Conservation (phyloP, 2,888 invertebrate species). For the Tortrix viridana region DNA sequence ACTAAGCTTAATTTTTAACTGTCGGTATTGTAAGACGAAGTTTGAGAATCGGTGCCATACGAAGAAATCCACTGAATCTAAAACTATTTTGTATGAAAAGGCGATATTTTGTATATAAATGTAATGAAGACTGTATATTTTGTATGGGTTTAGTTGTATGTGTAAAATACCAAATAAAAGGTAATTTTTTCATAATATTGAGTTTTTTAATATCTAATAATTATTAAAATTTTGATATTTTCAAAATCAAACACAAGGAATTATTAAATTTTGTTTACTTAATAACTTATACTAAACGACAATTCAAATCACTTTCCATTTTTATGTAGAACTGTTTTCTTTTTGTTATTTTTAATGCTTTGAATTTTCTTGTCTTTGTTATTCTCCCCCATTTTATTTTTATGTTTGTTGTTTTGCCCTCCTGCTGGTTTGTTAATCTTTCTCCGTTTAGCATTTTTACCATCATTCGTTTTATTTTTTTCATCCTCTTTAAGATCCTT, state of each 20-base stretch:
- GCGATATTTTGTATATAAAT: constrained; percentile 66
- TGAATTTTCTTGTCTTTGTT: constrained; percentile 43
- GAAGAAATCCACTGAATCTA: constrained; percentile 18
- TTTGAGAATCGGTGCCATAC: constrained; percentile 32
- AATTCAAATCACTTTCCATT: constrained; percentile 41
- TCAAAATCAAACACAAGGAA: background rate
- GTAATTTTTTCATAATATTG: constrained; percentile 38
- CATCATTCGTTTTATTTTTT: constrained; percentile 52
- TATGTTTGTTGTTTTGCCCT: constrained; percentile 40
- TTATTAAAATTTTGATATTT: background rate
- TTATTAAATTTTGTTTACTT: constrained; percentile 9
- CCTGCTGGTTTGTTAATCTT: constrained; percentile 51
- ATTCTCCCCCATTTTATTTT: constrained; percentile 36
- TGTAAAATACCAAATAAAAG: constrained; percentile 43
- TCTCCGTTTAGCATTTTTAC: constrained; percentile 63
- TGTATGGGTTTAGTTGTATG: constrained; percentile 58
- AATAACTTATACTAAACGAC: background rate
- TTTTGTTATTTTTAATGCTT: constrained; percentile 40
- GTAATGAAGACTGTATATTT: constrained; percentile 80
- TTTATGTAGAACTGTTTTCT: constrained; percentile 42
- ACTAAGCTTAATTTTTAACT: constrained; percentile 1
- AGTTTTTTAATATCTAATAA: constrained; percentile 2
- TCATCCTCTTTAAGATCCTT: constrained; percentile 46
- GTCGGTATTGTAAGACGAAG: constrained; percentile 1
- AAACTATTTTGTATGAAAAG: constrained; percentile 27